Percentiles rank a stretch among this genome's conserved stretches.
Conservation (phyloP, 2,888 invertebrate species). For the Tridacna gigas region DNA sequence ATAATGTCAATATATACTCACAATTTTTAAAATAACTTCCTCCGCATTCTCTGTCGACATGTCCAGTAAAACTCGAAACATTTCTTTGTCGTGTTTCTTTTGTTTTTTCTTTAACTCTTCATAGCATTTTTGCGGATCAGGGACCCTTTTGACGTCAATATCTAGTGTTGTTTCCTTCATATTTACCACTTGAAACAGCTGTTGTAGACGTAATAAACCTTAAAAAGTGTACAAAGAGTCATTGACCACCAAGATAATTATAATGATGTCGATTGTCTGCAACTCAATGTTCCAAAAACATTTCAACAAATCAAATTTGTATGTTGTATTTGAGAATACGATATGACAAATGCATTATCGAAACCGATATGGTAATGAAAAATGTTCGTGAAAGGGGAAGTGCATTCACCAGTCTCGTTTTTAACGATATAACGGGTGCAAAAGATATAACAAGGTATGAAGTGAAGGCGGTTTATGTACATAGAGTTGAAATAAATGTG, state of each 20-base stretch:
- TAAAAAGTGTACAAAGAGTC: neutral
- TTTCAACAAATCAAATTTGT: too few relatives aligned
- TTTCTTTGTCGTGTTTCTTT: slow-evolving; percentile 50
- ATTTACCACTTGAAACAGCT: slow-evolving; percentile 75
- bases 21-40: slow-evolving; percentile 61
- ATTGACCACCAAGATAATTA: neutral
- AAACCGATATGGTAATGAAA: too few relatives aligned
- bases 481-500: too few relatives aligned
- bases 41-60: slow-evolving; percentile 62
- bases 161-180: slow-evolving; percentile 67
- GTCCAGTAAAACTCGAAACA: slow-evolving; percentile 64
- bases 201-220: slow-evolving; percentile 78
- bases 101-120: slow-evolving; percentile 68
- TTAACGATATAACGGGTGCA: too few relatives aligned
- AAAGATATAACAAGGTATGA: too few relatives aligned
- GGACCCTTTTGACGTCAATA: slow-evolving; percentile 74
- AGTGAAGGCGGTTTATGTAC: too few relatives aligned
- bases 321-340: too few relatives aligned
- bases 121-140: slow-evolving; percentile 63
- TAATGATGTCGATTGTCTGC: too few relatives aligned
- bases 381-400: too few relatives aligned
- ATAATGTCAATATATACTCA: slow-evolving; percentile 40
- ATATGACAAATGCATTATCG: too few relatives aligned
- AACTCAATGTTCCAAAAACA: too few relatives aligned
- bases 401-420: too few relatives aligned